Evolutionary conservation across 1,140 invertebrate genomes (phyloP).

Genomic region (Ladona fulva): DNA sequence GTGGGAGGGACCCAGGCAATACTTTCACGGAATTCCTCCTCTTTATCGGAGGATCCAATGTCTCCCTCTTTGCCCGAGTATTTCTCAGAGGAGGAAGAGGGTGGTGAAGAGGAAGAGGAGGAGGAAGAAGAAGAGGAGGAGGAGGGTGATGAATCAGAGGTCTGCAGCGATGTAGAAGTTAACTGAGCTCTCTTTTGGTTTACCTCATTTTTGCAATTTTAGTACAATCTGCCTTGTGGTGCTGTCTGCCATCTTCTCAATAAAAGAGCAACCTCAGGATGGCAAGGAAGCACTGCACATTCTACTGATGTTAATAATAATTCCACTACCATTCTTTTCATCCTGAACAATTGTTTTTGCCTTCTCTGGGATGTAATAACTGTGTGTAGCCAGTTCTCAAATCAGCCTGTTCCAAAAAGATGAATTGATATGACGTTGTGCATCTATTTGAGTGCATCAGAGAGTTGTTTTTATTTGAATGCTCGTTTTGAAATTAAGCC

Average conservation of each 20-base stretch:
- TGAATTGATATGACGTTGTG: too few species aligned
- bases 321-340: background rate
- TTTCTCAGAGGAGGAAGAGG: conserved; percentile 39
- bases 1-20: conserved; percentile 21
- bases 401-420: too few species aligned
- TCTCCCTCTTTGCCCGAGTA: conserved; percentile 37
- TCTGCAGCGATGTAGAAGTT: conserved; percentile 39
- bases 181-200: conserved; percentile 33
- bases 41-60: conserved; percentile 37
- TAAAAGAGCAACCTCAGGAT: background rate
- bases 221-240: background rate
- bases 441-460: too few species aligned
- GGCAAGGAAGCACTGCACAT: background rate
- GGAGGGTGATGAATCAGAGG: background rate
- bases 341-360: too few species aligned
- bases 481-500: too few species aligned
- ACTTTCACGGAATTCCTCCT: conserved; percentile 32
- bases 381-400: too few species aligned
- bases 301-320: background rate
- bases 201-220: conserved; percentile 7
- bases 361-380: too few species aligned
- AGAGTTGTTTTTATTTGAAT: too few species aligned
- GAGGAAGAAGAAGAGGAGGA: conserved; percentile 32
- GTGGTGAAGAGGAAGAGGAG: conserved; percentile 38
- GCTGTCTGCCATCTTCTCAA: background rate